Conservation (phyloP, 2,113 vertebrate species). For the Octodon degus region DNA sequence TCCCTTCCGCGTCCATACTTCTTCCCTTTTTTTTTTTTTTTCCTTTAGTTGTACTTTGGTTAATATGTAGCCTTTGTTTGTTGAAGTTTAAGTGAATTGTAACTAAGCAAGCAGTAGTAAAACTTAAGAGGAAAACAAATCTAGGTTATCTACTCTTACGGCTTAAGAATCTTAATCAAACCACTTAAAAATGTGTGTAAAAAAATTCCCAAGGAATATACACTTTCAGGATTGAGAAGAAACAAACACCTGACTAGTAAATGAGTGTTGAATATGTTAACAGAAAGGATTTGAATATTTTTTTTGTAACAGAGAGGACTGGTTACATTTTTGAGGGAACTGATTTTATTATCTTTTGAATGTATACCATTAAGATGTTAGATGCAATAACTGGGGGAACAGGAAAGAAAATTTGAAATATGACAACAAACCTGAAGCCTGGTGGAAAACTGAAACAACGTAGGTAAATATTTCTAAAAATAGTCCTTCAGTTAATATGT, state of each 20-base stretch:
- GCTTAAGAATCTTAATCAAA: constrained; percentile 49
- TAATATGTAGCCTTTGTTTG: background rate
- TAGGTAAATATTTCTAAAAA: background rate
- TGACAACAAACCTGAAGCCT: background rate
- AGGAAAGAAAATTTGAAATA: background rate
- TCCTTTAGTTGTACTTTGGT: background rate
- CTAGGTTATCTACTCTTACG: background rate
- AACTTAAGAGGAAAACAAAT: background rate
- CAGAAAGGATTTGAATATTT: background rate
- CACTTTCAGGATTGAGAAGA: background rate
- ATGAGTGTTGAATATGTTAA: background rate
- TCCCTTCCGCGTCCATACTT: background rate
- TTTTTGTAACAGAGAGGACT: background rate
- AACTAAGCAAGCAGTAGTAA: background rate
- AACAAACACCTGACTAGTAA: background rate
- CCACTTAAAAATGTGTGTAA: background rate
- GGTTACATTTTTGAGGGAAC: background rate
- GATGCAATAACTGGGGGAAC: background rate
- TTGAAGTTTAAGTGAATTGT: background rate
- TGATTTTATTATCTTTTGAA: background rate
- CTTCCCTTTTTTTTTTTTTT: background rate
- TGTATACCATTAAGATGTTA: background rate
- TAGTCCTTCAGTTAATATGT: background rate
- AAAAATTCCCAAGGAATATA: background rate
- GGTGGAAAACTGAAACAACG: constrained; percentile 33